A percentile compares a stretch with the other conserved stretches of the same genome.
Evolutionary conservation across 2,797 vertebrate species (phyloP).

Genomic region (Rhinophrynus dorsalis): DNA sequence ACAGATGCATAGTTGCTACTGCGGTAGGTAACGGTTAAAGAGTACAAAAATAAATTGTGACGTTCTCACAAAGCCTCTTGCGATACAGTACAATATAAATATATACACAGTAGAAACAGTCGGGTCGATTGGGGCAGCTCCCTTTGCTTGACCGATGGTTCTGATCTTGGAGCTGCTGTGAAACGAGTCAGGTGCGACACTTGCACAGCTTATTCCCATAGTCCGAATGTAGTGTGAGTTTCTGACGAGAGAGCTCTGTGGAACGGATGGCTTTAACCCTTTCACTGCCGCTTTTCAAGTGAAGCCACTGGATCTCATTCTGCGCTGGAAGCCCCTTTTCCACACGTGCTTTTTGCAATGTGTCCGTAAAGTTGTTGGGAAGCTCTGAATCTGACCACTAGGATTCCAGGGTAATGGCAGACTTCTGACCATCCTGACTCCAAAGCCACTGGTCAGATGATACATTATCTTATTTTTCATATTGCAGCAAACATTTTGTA

Average conservation of each 20-base stretch:
- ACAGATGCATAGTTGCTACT: slow-evolving; percentile 76
- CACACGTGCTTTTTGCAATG: slow-evolving; percentile 19
- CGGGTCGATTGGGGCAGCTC: slow-evolving; percentile 62
- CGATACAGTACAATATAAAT: slow-evolving; percentile 70
- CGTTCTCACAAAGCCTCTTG: slow-evolving; percentile 69
- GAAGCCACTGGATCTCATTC: neutral
- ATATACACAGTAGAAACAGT: slow-evolving; percentile 60
- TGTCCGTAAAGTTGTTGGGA: slow-evolving; percentile 22
- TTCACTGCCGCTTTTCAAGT: neutral
- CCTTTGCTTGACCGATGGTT: slow-evolving; percentile 3
- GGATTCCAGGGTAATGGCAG: slow-evolving; percentile 33
- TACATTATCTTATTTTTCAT: slow-evolving; percentile 48
- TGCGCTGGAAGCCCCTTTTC: neutral
- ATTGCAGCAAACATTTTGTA: slow-evolving; percentile 72
- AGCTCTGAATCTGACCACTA: slow-evolving; percentile 48
- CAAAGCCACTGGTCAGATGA: slow-evolving; percentile 27
- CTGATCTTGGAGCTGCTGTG: neutral
- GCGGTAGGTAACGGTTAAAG: slow-evolving; percentile 65
- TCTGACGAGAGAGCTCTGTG: slow-evolving; percentile 55
- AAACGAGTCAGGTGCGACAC: slow-evolving; percentile 38
- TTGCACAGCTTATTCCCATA: slow-evolving; percentile 52
- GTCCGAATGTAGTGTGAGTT: slow-evolving; percentile 68
- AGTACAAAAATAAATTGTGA: slow-evolving; percentile 75
- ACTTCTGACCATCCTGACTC: slow-evolving; percentile 56
- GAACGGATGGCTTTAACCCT: slow-evolving; percentile 44